Evolutionary conservation across 64 coral and sea anemone genomes (phyloP), one percentile per base, ranked within the genome.

Genomic region (Montipora cactus): DNA sequence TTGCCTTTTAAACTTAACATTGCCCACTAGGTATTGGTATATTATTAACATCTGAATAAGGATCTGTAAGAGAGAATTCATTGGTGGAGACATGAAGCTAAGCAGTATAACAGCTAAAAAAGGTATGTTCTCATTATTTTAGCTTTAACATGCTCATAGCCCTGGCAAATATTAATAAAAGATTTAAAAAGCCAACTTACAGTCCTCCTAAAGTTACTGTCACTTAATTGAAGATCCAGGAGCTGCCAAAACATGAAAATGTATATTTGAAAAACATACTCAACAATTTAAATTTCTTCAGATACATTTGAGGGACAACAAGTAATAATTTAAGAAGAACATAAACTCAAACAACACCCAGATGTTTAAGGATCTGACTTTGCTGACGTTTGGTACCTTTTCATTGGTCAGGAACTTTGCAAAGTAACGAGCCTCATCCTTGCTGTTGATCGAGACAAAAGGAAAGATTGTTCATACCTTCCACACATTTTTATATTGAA

Each of bases 341-440:
- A 37, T 37, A 37, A 37, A 37, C 37, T 2, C 37, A 2, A 37
- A 37, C 37, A 37, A 37, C 37, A 37, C 37, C 37, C 37, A 37
- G 37, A 0, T 67, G 7, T 15, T 67, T 2, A 67, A 59, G 7
- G 10, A 49, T 51, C 47, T 67, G 3, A 9, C 4, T 12, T 57
- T 37, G 37, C 37, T 37, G 37, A 37, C 37, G 2, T 37, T 37
- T 37, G 13, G 59, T 92, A 98, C 96, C 96, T 98, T 98, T 21
- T 98, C 96, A 78, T 95, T 98, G 8, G 96, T 98, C 0, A 98
- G 82, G 87, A 95, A 98, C 87, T 98, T 98, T 45, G 96, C 85
- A 82, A 98, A 98, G 67, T 98, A 98, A 64, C 86, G 91, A 77
- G 94, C 91, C 37, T 93, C 87, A 69, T 95, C 93, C 75, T 74